phyloP scores from a whole-genome alignment of 2,888 invertebrate genomes.

The Sinelater perroti region DNA sequence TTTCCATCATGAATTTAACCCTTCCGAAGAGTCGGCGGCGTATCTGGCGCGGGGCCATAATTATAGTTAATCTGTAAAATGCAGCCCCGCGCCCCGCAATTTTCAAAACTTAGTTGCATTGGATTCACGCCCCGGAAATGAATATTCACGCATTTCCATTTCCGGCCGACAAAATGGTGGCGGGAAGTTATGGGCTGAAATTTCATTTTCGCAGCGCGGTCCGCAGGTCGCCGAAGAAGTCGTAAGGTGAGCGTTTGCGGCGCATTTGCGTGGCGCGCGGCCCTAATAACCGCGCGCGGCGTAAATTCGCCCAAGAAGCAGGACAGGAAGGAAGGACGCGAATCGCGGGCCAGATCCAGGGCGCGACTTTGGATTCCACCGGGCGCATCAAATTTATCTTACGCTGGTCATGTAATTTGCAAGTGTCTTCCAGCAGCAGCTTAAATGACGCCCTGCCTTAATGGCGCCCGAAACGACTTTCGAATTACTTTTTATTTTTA shows the following conservation, averaged over 20 bases:
- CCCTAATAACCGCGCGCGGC: constrained; percentile 36
- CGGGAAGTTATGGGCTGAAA: constrained; percentile 40
- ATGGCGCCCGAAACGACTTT: not conserved
- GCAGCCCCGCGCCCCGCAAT: too few species aligned
- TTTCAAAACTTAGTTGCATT: constrained; percentile 43
- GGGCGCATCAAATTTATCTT: constrained; percentile 26
- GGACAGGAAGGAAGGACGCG: constrained; percentile 30
- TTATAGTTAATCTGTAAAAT: constrained; percentile 39
- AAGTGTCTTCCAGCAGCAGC: not conserved
- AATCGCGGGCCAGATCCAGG: constrained; percentile 22
- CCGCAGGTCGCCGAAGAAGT: constrained; percentile 28
- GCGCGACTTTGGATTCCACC: constrained; percentile 21
- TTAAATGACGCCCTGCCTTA: not conserved
- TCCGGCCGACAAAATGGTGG: constrained; percentile 44
- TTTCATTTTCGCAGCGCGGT: constrained; percentile 26
- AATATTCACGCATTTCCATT: constrained; percentile 47
- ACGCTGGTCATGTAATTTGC: constrained; percentile 26
- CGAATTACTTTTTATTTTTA: constrained; percentile 1
- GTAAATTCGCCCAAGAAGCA: constrained; percentile 40
- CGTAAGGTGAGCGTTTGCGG: constrained; percentile 28
- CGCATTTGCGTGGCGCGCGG: constrained; percentile 23
- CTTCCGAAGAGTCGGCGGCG: constrained; percentile 46
- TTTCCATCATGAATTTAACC: constrained; percentile 56
- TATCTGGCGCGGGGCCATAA: constrained; percentile 45
- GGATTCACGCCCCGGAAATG: constrained; percentile 47